Base-by-base conservation (phyloP, 2,113 vertebrate species). In the Melanerpes aurifrons region DNA sequence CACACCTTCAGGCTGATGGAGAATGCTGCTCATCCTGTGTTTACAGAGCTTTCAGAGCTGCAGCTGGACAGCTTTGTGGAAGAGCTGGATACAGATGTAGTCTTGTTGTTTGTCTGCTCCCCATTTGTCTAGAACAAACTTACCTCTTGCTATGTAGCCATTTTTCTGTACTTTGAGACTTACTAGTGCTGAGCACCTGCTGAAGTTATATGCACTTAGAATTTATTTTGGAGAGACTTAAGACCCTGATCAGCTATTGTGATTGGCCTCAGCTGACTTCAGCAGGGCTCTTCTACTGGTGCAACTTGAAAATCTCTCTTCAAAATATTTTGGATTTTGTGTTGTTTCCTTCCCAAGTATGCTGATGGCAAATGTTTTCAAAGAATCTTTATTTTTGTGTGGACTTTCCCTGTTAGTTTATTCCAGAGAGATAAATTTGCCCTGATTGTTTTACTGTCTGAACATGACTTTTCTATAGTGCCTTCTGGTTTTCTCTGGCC, bases 401-500 rank as follows among this genome's bases (percentile, higher is more conserved):
- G 63, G 32, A 82, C 1, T 5, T 58, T 92, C n/a, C 61, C 68
- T 66, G 18, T 32, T 83, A 53, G 48, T 88, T 81, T 87, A 45
- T 85, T 96, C 70, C 84, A 76, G 62, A 9, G 37, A 87, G 82
- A 90, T 91, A 96, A 96, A 90, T 43, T 73, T 32, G 61, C 86
- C 77, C 50, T 82, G 81, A 96, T 86, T 89, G 86, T 75, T 97
- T 94, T 90, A 45, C 62, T 22, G 4, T 70, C 90, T 59, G 63
- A 93, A 94, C 28, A 21, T 15, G 45, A 78, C 72, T 89, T 93
- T 85, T 88, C 90, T 74, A 25, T 22, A 28, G 66, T 70, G 76
- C 48, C 85, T 96, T 84, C 31, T 82, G 85, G 72, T 95, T 95
- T 93, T 81, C 69, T 91, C 70, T 90, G 90, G 91, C 87, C 53